A percentile compares a stretch with the other conserved stretches of the same genome.
Evolutionary conservation across 2,888 invertebrate genomes (phyloP).

Genomic region (Oligia strigilis): DNA sequence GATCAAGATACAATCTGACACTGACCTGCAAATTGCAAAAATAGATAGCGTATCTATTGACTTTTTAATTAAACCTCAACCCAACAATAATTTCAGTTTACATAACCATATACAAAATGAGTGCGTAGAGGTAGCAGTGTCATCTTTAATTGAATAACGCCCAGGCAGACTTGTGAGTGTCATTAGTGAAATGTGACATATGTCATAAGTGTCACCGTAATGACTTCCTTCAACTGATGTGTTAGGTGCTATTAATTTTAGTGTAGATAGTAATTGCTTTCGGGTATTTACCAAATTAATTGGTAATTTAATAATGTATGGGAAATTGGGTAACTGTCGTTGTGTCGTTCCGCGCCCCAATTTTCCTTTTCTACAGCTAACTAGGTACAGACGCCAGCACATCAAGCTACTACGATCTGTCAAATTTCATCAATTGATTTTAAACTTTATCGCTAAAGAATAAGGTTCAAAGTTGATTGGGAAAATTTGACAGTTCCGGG

Average conservation of each 20-base stretch:
- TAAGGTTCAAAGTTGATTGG: too few species aligned
- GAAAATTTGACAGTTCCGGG: too few species aligned
- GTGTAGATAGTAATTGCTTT: slow-evolving; percentile 11
- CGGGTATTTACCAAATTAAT: not conserved
- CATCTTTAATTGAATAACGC: not conserved
- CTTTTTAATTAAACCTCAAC: not conserved
- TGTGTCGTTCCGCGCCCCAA: not conserved
- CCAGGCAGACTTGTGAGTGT: not conserved
- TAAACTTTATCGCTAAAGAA: too few species aligned
- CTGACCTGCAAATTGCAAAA: too few species aligned
- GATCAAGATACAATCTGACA: too few species aligned
- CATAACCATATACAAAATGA: not conserved
- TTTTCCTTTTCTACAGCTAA: not conserved
- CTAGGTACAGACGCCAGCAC: too few species aligned
- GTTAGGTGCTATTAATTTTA: not conserved
- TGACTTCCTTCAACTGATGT: slow-evolving; percentile 1
- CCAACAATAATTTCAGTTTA: not conserved
- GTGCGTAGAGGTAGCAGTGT: not conserved
- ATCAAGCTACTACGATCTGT: too few species aligned
- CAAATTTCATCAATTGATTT: too few species aligned
- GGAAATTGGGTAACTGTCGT: not conserved
- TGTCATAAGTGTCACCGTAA: not conserved
- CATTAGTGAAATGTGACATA: not conserved
- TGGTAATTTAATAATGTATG: not conserved
- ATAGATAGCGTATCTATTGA: not conserved